Percentiles rank a stretch among this genome's conserved stretches.
phyloP scores from a whole-genome alignment of 2,113 vertebrate genomes.

The Notarius quadriscutis region DNA sequence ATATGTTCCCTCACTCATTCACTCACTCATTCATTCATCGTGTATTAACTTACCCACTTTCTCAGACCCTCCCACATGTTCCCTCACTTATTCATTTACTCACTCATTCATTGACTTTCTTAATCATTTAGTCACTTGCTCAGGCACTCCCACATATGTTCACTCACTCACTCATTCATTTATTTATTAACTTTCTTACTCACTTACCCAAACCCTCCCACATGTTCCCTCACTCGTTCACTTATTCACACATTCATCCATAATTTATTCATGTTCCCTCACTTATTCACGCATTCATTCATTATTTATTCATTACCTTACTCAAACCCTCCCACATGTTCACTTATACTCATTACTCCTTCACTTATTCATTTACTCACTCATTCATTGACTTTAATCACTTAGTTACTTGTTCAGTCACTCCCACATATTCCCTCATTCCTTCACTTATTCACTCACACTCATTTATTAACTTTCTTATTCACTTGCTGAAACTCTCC shows the following conservation, averaged over 20 bases:
- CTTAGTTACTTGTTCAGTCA: too few relatives aligned
- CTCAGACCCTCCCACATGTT: background rate
- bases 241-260: background rate
- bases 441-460: background rate
- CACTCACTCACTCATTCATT: too few relatives aligned
- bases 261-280: too few relatives aligned
- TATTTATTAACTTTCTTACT: background rate
- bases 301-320: background rate
- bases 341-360: background rate
- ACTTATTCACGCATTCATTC: background rate
- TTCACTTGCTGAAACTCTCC: background rate
- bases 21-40: too few relatives aligned
- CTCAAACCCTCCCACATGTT: background rate
- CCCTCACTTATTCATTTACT: background rate
- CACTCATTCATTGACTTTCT: background rate
- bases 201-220: too few relatives aligned
- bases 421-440: too few relatives aligned
- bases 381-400: background rate
- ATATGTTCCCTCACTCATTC: too few relatives aligned
- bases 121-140: too few relatives aligned
- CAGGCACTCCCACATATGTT: background rate
- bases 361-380: background rate
- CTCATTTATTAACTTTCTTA: background rate
- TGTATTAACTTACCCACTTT: too few relatives aligned
- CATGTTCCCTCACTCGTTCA: background rate